Evolutionary conservation across 2,113 vertebrate genomes (phyloP), one percentile per base, ranked within the genome.

Genomic region (Bothrops jararaca): DNA sequence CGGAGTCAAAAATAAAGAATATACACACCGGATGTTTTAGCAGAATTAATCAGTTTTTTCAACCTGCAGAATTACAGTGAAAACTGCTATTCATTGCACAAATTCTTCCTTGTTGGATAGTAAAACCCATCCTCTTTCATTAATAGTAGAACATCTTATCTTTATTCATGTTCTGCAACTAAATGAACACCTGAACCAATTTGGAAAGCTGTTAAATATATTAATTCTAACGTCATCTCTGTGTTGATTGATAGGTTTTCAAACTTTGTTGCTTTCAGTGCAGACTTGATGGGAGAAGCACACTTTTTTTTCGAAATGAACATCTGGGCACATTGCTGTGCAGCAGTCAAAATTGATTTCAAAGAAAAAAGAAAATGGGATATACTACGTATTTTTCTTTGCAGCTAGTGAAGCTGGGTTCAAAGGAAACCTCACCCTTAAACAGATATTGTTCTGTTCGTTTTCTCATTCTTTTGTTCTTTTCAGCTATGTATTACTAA

Each of bases 171-270:
- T 89, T 85, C 29, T 7, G 29, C 9, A 54, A 39, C 42, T 50
- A 90, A 86, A 90, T 92, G 88, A 90, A 86, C 92, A 90, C 92
- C 92, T 92, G 64, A 74, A 12, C 23, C 85, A 11, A 1, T 88
- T 80, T 18, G 56, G 88, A 3, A 88, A 92, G 90, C 48, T 12
- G 26, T 93, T 89, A 57, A 1, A 56, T 42, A 92, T 26, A 1
- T 86, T 89, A 34, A 93, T 56, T 86, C 39, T 50, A 89, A 60
- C 0, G 48, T 86, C 39, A 52, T 93, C 86, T 94, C 69, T 87
- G 56, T 58, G 88, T 56, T 52, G 92, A 92, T 89, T 93, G 91
- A 93, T 85, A 93, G 91, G 87, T 93, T 95, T 95, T 95, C 94
- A 95, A 89, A 89, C 93, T 91, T 93, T 89, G 74, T 91, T 3